Base-by-base conservation (phyloP, 2,888 invertebrate species). In the Molanna angustata region DNA sequence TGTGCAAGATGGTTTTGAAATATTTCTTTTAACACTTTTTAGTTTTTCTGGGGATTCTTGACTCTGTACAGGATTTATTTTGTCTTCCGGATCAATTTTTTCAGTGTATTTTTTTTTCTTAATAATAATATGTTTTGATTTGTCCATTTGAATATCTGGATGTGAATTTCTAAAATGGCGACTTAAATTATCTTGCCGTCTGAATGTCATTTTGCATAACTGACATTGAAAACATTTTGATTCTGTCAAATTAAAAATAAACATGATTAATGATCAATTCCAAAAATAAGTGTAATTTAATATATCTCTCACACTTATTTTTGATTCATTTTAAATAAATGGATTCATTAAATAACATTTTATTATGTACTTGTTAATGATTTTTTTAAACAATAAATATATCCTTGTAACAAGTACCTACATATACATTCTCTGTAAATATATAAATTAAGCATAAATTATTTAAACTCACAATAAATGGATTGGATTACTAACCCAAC, bases 81-180 rank as follows among this genome's bases (percentile, higher is more conserved):
- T 40, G 18, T 37, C 27, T 40, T 48, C 40, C 2, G 37, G 20
- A 27, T 6, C 13, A 16, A 16, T 48, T 22, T 44, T 16, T 27
- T 53, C 45, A 7, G 14, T 19, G 19, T 19, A 31, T 35, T 46
- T 32, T 1, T 46, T 11, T 3, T 14, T 14, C n/a, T 6, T 4
- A 6, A 9, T 4, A 3, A 17, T 3, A 9, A 37, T 37, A 37
- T 9, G 7, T 6, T 17, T 17, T 37, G 18, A 17, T 16, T 3
- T 14, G 18, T 42, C 40, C 35, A 13, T 67, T 59, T 64, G 67
- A 52, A 41, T 21, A 0, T 74, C 80, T 0, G 83, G 82, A 67
- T 91, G 90, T 49, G 88, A 84, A 67, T 89, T 87, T 49, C 84
- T 80, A 52, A 88, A 76, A 67, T 90, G 90, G 0, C 90, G 78